Evolutionary conservation across 2,888 invertebrate species (phyloP).

Genomic region (Operophtera brumata): DNA sequence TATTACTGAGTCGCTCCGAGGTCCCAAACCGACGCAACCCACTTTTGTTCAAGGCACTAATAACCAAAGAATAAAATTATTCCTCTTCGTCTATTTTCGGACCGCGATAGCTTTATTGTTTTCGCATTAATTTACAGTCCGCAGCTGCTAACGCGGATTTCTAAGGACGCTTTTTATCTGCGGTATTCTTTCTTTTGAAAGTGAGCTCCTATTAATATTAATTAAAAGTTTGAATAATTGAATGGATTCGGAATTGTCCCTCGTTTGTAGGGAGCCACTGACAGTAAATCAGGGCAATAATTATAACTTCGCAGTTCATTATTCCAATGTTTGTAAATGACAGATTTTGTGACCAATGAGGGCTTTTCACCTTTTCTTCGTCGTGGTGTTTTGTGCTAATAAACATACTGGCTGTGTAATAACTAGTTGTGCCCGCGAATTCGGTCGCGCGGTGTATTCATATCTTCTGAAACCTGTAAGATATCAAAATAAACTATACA

Average conservation of each 20-base stretch:
- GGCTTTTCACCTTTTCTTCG: constrained; percentile 20
- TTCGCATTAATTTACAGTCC: constrained; percentile 78
- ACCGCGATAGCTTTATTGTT: constrained; percentile 70
- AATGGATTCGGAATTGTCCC: constrained; percentile 75
- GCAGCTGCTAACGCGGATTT: constrained; percentile 76
- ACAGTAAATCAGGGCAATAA: constrained; percentile 70
- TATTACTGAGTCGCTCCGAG: constrained; percentile 57
- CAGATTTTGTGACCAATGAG: constrained; percentile 46
- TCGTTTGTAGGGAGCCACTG: constrained; percentile 67
- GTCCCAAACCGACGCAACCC: constrained; percentile 54
- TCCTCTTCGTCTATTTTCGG: constrained; percentile 68
- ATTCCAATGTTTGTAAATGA: constrained; percentile 64
- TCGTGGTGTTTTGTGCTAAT: too few relatives aligned
- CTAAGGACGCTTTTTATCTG: constrained; percentile 73
- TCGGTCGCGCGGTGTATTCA: too few relatives aligned
- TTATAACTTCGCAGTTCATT: constrained; percentile 71
- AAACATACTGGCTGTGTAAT: too few relatives aligned
- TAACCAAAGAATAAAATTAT: constrained; percentile 73
- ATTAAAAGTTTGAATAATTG: constrained; percentile 81
- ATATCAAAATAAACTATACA: too few relatives aligned
- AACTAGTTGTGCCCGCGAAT: too few relatives aligned
- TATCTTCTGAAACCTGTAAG: too few relatives aligned
- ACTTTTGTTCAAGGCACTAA: constrained; percentile 69
- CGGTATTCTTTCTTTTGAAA: constrained; percentile 77
- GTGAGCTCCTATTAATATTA: constrained; percentile 79